A percentile compares a stretch with the other conserved stretches of the same genome.
phyloP scores from a whole-genome alignment of 2,113 vertebrate genomes.

The Ciconia stormi region DNA sequence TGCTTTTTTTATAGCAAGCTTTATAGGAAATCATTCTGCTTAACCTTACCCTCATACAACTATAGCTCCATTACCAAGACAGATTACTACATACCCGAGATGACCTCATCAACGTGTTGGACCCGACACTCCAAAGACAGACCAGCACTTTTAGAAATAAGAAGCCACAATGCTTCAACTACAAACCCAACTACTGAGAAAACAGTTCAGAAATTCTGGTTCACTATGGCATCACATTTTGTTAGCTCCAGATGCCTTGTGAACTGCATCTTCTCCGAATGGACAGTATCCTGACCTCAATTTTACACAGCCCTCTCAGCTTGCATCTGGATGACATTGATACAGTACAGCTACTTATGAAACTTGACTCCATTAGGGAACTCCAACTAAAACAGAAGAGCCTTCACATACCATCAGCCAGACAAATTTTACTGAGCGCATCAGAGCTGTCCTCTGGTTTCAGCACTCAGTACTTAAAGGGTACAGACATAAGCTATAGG shows the following conservation, averaged over 20 bases:
- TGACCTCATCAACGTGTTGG: not conserved
- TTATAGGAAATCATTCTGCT: not conserved
- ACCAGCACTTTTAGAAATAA: not conserved
- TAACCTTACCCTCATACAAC: not conserved
- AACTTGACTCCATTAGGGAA: not conserved
- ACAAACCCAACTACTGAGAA: not conserved
- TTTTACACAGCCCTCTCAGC: not conserved
- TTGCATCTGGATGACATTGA: not conserved
- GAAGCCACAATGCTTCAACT: not conserved
- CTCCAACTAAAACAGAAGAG: not conserved
- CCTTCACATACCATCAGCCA: not conserved
- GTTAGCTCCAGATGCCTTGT: not conserved
- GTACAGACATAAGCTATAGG: not conserved
- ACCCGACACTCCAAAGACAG: not conserved
- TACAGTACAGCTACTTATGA: not conserved
- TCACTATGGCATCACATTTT: not conserved
- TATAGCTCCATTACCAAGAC: not conserved
- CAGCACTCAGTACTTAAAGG: not conserved
- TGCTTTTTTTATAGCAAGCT: not conserved
- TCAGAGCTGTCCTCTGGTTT: not conserved
- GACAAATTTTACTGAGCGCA: not conserved
- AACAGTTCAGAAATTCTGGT: not conserved
- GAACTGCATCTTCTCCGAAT: not conserved
- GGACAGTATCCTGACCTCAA: not conserved
- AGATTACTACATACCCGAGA: fast-evolving